A percentile compares a stretch with the other conserved stretches of the same genome.
phyloP scores from a whole-genome alignment of 2,888 invertebrate genomes.

The Cosmopolites sordidus region DNA sequence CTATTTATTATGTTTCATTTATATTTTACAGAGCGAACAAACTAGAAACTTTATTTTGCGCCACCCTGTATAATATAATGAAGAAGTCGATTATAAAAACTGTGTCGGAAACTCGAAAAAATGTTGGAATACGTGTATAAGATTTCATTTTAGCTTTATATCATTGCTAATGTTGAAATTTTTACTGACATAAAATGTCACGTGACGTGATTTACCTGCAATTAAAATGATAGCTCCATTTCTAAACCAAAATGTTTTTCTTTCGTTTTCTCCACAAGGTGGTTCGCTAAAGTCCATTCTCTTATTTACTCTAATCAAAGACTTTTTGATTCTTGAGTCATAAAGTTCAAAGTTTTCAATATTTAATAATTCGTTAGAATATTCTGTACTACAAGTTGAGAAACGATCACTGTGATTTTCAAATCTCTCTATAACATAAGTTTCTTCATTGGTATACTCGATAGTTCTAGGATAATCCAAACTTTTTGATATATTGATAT shows the following conservation, averaged over 20 bases:
- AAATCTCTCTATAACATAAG: constrained; percentile 12
- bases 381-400: constrained; percentile 5
- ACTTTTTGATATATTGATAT: no score
- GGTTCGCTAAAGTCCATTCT: constrained; percentile 12
- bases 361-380: constrained; percentile 2
- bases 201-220: constrained; percentile 2
- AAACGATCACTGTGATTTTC: constrained; percentile 18
- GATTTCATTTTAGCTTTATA: no score
- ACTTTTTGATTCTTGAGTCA: neutral
- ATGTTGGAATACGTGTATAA: no score
- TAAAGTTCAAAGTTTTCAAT: constrained; percentile 2
- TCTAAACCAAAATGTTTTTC: constrained; percentile 7
- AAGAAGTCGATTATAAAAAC: no score
- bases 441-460: constrained; percentile 17
- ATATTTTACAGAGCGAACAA: no score
- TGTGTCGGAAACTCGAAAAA: no score
- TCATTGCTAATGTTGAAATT: no score
- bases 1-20: no score
- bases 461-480: no score
- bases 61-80: no score
- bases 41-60: no score
- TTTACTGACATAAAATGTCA: no score
- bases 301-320: neutral
- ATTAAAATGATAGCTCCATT: constrained; percentile 8
- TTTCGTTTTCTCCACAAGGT: constrained; percentile 3